These are phyloP conservation scores for Cordilura impudica DNA, from an alignment of 2,888 invertebrate species.

Conservation along the genomic window DNA sequence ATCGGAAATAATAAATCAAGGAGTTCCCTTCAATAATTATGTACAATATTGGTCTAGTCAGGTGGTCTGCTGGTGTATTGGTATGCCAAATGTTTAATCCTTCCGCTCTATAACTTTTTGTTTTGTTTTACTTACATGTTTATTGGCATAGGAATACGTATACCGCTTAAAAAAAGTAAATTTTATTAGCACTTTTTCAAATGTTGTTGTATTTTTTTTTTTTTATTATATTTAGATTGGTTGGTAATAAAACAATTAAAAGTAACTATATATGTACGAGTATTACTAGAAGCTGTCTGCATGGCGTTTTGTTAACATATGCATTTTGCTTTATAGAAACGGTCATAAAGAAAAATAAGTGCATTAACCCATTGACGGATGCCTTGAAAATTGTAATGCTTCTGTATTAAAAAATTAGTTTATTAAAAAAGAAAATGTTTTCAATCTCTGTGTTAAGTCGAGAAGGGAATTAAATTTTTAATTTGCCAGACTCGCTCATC, in stretches of 20 bases:
- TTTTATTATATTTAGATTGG: slow-evolving; percentile 36
- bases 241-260: slow-evolving; percentile 48
- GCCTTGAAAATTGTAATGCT: too few species aligned
- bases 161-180: too few species aligned
- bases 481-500: too few species aligned
- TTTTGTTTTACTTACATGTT: neutral
- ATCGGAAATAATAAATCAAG: slow-evolving; percentile 70
- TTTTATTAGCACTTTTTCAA: neutral
- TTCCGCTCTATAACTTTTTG: neutral
- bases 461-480: too few species aligned
- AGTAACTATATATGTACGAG: neutral
- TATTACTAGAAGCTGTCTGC: neutral
- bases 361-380: neutral
- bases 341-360: neutral
- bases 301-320: neutral
- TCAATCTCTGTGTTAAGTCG: too few species aligned
- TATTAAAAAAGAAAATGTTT: too few species aligned
- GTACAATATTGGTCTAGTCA: slow-evolving; percentile 49
- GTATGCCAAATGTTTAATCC: too few species aligned
- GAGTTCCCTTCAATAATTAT: slow-evolving; percentile 43
- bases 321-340: neutral
- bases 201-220: slow-evolving; percentile 19
- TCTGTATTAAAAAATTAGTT: too few species aligned
- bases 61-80: slow-evolving; percentile 41
- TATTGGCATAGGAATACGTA: too few species aligned